Base-by-base conservation (phyloP, 2,888 invertebrate species). In the Lithosia quadra region DNA sequence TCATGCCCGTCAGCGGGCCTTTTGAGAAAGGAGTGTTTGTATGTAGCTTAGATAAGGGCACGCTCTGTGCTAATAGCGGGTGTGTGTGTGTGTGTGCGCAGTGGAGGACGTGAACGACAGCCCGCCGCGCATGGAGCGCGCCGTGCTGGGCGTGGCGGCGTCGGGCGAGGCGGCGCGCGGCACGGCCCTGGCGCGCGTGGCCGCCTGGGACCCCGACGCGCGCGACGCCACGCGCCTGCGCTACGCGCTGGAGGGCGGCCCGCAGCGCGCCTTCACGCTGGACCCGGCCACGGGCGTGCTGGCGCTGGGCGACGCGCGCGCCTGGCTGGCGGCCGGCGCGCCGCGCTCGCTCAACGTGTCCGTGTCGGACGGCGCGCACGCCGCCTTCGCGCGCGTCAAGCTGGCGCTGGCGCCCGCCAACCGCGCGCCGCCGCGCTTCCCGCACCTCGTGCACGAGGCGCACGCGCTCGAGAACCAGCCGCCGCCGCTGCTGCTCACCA, bases 351-450 rank as follows among this genome's bases (percentile, higher is more conserved):
- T 99, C 71, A 99, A 99, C 94, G 97, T 99, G 43, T 99, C 99
- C 1, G 99, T 98, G 55, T 98, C 98, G 67, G 99, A 99, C 94
- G 99, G 99, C 43, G 98, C 99, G 53, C 99, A 98, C 93, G 98
- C 98, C 10, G 97, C 97, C 77, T 99, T 98, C 91, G 97, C 98
- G 1, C 95, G 98, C 76, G 96, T 98, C 21, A 97, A 97, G 93
- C 97, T 98, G 63, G 96, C 97, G 83, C 95, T 97, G 74, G 93
- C 97, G 70, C 97, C 98, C 11, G 97, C 97, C 73, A 99, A 99
- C 94, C 85, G 95, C 96, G 78, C 96, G 97, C 88, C 97, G 79
- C 99, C 99, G 13, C 95, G 95, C 74, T 99, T 99, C 91, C 95
- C 96, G 21, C 97, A 97, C 86, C 94, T 96, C 1, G 95, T 97